phyloP scores from a whole-genome alignment of 2,888 invertebrate genomes.

The Amorpha juglandis region DNA sequence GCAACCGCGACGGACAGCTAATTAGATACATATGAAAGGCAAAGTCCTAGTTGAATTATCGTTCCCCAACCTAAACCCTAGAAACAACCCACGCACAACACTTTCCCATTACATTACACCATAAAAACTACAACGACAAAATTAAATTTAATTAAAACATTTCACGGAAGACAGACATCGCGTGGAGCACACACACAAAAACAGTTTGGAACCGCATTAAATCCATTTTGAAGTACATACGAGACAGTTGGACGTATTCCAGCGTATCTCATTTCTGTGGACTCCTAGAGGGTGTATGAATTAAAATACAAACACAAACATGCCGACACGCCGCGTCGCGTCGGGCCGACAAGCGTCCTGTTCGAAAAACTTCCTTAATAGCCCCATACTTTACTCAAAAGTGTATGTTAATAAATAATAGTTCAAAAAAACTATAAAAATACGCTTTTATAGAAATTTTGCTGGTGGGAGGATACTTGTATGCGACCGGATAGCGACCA shows the following conservation, averaged over 20 bases:
- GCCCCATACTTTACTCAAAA: background rate
- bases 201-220: slow-evolving; percentile 24
- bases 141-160: slow-evolving; percentile 24
- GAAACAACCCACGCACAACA: too few relatives aligned
- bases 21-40: too few relatives aligned
- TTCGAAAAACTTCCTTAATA: slow-evolving; percentile 34
- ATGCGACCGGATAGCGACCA: too few relatives aligned
- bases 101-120: too few relatives aligned
- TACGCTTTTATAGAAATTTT: too few relatives aligned
- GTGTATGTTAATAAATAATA: slow-evolving; percentile 13
- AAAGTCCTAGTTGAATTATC: too few relatives aligned
- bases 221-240: slow-evolving; percentile 23
- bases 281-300: slow-evolving; percentile 43
- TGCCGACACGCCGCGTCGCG: slow-evolving; percentile 35
- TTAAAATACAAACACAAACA: slow-evolving; percentile 54
- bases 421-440: too few relatives aligned
- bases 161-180: slow-evolving; percentile 21
- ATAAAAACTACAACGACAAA: background rate
- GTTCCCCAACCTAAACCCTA: too few relatives aligned
- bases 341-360: slow-evolving; percentile 32
- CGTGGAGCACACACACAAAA: slow-evolving; percentile 9
- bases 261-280: slow-evolving; percentile 49
- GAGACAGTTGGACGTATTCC: slow-evolving; percentile 53
- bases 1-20: too few relatives aligned
- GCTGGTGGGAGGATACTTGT: too few relatives aligned